These are phyloP conservation scores for Lagria hirta DNA, from an alignment of 2,888 invertebrate genomes.

Conservation along the genomic window DNA sequence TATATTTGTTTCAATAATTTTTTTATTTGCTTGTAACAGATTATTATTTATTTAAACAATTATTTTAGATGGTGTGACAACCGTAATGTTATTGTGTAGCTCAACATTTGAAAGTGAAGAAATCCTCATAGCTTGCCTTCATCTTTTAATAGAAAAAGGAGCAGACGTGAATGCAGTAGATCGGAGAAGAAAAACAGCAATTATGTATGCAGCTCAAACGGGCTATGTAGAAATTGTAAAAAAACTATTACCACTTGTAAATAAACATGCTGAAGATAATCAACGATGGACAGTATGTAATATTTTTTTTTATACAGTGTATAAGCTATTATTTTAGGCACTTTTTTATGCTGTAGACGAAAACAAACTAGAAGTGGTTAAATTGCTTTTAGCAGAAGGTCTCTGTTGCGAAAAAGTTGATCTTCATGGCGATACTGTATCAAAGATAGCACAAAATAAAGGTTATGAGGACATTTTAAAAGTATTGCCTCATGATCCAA, in stretches of 20 bases:
- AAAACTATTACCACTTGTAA: conserved; percentile 58
- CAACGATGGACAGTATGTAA: conserved; percentile 61
- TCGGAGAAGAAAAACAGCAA: conserved; percentile 62
- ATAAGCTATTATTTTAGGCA: conserved; percentile 55
- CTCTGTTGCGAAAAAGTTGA: conserved; percentile 58
- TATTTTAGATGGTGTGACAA: conserved; percentile 62
- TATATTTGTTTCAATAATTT: conserved; percentile 15
- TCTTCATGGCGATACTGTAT: conserved; percentile 55
- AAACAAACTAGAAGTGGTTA: conserved; percentile 59
- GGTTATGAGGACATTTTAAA: conserved; percentile 56
- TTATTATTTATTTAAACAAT: neutral
- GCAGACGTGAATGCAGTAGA: conserved; percentile 60
- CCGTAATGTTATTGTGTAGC: conserved; percentile 65
- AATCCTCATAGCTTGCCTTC: conserved; percentile 52
- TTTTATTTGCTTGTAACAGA: conserved; percentile 17
- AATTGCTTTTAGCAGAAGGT: conserved; percentile 58
- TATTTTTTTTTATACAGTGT: conserved; percentile 1
- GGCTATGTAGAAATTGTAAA: conserved; percentile 59
- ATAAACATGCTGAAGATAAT: conserved; percentile 61
- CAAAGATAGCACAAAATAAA: conserved; percentile 60
- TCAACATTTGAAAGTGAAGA: conserved; percentile 58
- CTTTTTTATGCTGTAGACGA: conserved; percentile 64
- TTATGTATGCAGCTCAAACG: conserved; percentile 64
- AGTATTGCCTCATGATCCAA: conserved; percentile 53
- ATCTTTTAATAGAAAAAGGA: conserved; percentile 57